These are phyloP conservation scores for Origma solitaria DNA, from an alignment of 2,113 vertebrate genomes.

Conservation along the genomic window DNA sequence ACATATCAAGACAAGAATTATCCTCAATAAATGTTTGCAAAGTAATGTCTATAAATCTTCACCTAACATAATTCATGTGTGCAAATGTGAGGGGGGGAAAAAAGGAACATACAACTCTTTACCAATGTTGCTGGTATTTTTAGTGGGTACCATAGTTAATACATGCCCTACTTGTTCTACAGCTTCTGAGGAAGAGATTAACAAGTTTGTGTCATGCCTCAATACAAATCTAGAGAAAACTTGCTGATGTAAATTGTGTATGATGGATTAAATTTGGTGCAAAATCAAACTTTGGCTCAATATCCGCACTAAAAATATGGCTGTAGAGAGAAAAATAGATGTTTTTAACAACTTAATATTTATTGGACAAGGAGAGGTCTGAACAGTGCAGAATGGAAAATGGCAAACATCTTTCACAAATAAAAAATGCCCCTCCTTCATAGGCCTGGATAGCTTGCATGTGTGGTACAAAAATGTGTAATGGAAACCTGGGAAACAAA, in stretches of 20 bases:
- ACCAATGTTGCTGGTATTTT: background rate
- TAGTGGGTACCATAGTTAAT: background rate
- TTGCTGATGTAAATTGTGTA: background rate
- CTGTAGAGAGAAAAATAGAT: background rate
- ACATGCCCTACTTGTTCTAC: background rate
- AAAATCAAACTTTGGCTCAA: conserved; percentile 18
- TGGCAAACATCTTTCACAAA: conserved; percentile 29
- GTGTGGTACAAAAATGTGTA: conserved; percentile 57
- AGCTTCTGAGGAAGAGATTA: background rate
- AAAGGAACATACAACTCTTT: background rate
- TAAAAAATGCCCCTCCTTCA: conserved; percentile 8
- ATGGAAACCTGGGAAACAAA: conserved; percentile 60
- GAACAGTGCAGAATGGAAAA: conserved; percentile 35
- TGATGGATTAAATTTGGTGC: conserved; percentile 17
- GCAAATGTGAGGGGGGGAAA: background rate
- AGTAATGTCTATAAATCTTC: background rate
- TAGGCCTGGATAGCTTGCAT: conserved; percentile 24
- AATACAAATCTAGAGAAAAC: background rate
- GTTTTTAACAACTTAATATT: conserved; percentile 8
- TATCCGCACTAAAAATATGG: conserved; percentile 20
- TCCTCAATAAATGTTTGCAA: background rate
- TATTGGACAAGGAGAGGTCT: conserved; percentile 11
- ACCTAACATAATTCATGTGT: background rate
- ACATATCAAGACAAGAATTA: background rate
- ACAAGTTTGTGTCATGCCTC: background rate